Evolutionary conservation across 2,113 vertebrate genomes (phyloP).

Genomic region (Pionites leucogaster): DNA sequence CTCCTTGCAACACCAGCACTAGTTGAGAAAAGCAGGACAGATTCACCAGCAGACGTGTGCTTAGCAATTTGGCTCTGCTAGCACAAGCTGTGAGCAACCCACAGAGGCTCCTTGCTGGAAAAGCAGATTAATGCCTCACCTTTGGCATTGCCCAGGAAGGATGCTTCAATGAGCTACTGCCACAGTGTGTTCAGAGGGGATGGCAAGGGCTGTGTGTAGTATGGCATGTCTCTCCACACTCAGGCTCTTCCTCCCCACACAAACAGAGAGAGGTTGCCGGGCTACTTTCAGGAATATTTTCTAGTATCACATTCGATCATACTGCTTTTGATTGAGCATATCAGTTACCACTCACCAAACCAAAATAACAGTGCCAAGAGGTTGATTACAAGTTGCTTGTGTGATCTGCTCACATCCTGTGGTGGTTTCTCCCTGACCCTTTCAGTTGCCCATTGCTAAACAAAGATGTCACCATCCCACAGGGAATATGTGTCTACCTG

Average conservation of each 20-base stretch:
- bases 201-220: no score
- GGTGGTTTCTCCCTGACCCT: not conserved
- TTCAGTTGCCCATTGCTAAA: not conserved
- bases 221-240: accelerated
- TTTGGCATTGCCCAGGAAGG: no score
- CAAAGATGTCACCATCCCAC: not conserved
- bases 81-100: no score
- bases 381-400: not conserved
- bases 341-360: not conserved
- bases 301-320: accelerated
- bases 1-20: not conserved
- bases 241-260: no score
- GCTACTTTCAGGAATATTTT: not conserved
- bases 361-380: not conserved
- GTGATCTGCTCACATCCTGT: accelerated
- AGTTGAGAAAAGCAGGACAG: not conserved
- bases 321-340: not conserved
- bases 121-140: not conserved
- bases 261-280: no score
- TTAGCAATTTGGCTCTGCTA: not conserved
- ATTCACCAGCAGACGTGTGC: accelerated
- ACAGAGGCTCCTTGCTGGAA: not conserved
- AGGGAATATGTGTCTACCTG: not conserved
- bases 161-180: accelerated
- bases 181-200: not conserved